Evolutionary conservation across 2,888 invertebrate species (phyloP).

Genomic region (Nesidiocoris tenuis): DNA sequence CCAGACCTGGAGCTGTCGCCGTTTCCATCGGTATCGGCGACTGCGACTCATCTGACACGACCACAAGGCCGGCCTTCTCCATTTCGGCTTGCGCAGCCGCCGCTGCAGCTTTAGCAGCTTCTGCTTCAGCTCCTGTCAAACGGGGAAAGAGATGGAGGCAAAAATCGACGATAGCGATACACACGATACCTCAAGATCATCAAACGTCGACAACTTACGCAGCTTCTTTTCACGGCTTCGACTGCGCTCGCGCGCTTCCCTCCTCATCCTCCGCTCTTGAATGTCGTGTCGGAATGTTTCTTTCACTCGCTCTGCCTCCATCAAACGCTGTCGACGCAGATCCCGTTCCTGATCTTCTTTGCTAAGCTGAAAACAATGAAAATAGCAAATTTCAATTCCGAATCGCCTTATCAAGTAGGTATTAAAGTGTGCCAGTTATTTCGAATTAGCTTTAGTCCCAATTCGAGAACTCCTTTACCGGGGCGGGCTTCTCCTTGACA

Average conservation of each 20-base stretch:
- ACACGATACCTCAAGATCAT: too few relatives aligned
- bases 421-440: too few relatives aligned
- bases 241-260: slow-evolving; percentile 54
- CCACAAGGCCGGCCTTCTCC: slow-evolving; percentile 53
- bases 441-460: too few relatives aligned
- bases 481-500: slow-evolving; percentile 34
- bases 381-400: too few relatives aligned
- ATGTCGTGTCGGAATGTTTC: slow-evolving; percentile 49
- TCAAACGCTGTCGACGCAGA: slow-evolving; percentile 49
- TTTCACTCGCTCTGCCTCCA: slow-evolving; percentile 50
- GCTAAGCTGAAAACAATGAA: not conserved
- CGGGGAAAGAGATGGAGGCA: not conserved
- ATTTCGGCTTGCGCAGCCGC: slow-evolving; percentile 47
- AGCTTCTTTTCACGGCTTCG: slow-evolving; percentile 53
- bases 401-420: too few relatives aligned
- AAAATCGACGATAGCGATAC: too few relatives aligned
- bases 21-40: slow-evolving; percentile 46
- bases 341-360: slow-evolving; percentile 50
- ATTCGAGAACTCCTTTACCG: too few relatives aligned
- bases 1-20: not conserved
- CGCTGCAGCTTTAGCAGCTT: slow-evolving; percentile 41
- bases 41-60: slow-evolving; percentile 54
- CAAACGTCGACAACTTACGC: slow-evolving; percentile 31
- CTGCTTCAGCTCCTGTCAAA: slow-evolving; percentile 42
- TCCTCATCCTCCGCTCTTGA: slow-evolving; percentile 48